These are phyloP conservation scores for Sphenopsis melanotis DNA, from an alignment of 2,797 vertebrate species.

Conservation along the genomic window DNA sequence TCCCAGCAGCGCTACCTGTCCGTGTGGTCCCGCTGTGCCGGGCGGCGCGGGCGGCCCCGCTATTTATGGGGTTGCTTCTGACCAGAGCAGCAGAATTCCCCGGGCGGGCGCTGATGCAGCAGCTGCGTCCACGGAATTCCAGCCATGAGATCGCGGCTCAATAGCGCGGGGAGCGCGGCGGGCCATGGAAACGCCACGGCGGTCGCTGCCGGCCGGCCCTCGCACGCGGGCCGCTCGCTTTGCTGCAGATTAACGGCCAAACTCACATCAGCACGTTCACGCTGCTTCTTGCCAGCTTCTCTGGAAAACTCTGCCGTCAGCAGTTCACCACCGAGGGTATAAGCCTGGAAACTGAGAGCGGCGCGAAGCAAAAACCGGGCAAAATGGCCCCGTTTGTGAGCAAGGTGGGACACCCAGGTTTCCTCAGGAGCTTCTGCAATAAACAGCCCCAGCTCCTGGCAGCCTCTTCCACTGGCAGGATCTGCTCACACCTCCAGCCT, in stretches of 20 bases:
- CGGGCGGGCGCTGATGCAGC: slow-evolving; percentile 82
- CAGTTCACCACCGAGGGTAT: background rate
- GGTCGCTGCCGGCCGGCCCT: slow-evolving; percentile 48
- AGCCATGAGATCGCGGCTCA: slow-evolving; percentile 77
- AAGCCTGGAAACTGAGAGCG: background rate
- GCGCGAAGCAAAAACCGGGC: background rate
- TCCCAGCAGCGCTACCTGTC: slow-evolving; percentile 38
- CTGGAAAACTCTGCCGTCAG: slow-evolving; percentile 61
- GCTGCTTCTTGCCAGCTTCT: slow-evolving; percentile 70
- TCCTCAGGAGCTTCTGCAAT: background rate
- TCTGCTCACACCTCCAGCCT: background rate
- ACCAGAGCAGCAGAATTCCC: slow-evolving; percentile 82
- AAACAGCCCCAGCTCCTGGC: background rate
- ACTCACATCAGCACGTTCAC: slow-evolving; percentile 64
- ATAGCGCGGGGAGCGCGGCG: slow-evolving; percentile 72
- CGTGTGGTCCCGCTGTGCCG: slow-evolving; percentile 7
- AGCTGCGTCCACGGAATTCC: slow-evolving; percentile 81
- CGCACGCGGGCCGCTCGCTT: slow-evolving; percentile 49
- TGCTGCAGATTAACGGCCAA: slow-evolving; percentile 65
- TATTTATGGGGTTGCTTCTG: slow-evolving; percentile 86
- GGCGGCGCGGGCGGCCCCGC: background rate
- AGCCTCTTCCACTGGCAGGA: background rate
- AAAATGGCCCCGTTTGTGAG: accelerated
- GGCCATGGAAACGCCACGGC: slow-evolving; percentile 38
- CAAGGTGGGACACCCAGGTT: background rate